Evolutionary conservation across 1,140 invertebrate genomes (phyloP).

Genomic region (Solenopsis fugax): DNA sequence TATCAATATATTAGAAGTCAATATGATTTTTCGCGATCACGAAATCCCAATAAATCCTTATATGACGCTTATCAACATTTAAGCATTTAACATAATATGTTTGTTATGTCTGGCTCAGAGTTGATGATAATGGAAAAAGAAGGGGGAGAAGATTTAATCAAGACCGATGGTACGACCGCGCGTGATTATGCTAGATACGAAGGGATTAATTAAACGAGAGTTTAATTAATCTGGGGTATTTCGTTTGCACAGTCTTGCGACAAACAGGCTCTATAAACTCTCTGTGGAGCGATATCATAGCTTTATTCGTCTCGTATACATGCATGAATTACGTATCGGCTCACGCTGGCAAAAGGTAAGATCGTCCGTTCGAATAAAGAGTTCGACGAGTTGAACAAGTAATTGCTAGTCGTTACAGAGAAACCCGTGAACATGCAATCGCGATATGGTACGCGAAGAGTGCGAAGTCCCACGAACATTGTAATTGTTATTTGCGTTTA

Average conservation of each 20-base stretch:
- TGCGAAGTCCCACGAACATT: not conserved
- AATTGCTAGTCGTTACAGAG: not conserved
- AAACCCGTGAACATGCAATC: not conserved
- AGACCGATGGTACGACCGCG: not conserved
- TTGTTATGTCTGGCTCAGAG: not conserved
- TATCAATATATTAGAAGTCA: not conserved
- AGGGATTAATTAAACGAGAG: constrained; percentile 14
- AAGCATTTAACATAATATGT: constrained; percentile 11
- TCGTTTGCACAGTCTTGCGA: constrained; percentile 10
- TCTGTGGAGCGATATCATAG: constrained; percentile 29
- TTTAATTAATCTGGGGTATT: constrained; percentile 29
- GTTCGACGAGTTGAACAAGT: not conserved
- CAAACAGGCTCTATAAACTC: constrained; percentile 23
- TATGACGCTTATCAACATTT: not conserved
- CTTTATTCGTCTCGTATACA: constrained; percentile 47
- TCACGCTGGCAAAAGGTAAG: not conserved
- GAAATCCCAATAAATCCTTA: not conserved
- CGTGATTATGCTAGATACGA: constrained; percentile 8
- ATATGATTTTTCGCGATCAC: not conserved
- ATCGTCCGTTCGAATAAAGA: not conserved
- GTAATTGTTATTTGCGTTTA: constrained; percentile 9
- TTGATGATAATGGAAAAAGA: not conserved
- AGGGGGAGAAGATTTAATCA: not conserved
- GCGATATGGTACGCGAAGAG: not conserved
- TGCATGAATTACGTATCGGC: constrained; percentile 4